Percentiles rank a stretch among this genome's conserved stretches.
phyloP scores from a whole-genome alignment of 1,140 invertebrate genomes.

The Zaprionus taronus region DNA sequence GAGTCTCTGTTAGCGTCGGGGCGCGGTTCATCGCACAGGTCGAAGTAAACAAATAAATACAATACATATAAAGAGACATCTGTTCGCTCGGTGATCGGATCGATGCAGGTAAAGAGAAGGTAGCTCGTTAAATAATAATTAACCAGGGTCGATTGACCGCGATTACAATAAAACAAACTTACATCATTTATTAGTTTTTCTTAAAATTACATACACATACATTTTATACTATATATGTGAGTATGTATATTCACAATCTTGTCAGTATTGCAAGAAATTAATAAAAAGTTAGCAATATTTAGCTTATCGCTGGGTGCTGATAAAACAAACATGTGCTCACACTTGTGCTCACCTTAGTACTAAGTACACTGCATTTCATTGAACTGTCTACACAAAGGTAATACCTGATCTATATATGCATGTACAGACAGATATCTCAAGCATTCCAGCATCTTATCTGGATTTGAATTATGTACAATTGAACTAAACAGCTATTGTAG shows the following conservation, averaged over 20 bases:
- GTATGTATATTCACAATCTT: conserved; percentile 1
- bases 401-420: conserved; percentile 1
- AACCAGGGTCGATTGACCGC: not conserved
- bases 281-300: conserved; percentile 20
- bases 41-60: conserved; percentile 2
- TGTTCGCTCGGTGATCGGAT: not conserved
- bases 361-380: not conserved
- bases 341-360: not conserved
- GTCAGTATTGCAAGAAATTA: conserved; percentile 4
- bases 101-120: not conserved
- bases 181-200: conserved; percentile 15
- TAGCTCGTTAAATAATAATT: conserved; percentile 20
- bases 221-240: not conserved
- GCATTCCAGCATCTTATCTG: conserved; percentile 7
- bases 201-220: conserved; percentile 7
- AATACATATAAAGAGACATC: not conserved
- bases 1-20: not conserved
- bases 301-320: conserved; percentile 22
- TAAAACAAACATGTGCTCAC: not conserved
- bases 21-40: not conserved
- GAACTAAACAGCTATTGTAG: conserved; percentile 9
- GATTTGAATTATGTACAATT: conserved; percentile 3
- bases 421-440: not conserved
- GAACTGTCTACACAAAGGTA: conserved; percentile 1
- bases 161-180: conserved; percentile 15